These are phyloP conservation scores for Notarius lentiginosus DNA, from an alignment of 2,113 vertebrate species.

Conservation along the genomic window DNA sequence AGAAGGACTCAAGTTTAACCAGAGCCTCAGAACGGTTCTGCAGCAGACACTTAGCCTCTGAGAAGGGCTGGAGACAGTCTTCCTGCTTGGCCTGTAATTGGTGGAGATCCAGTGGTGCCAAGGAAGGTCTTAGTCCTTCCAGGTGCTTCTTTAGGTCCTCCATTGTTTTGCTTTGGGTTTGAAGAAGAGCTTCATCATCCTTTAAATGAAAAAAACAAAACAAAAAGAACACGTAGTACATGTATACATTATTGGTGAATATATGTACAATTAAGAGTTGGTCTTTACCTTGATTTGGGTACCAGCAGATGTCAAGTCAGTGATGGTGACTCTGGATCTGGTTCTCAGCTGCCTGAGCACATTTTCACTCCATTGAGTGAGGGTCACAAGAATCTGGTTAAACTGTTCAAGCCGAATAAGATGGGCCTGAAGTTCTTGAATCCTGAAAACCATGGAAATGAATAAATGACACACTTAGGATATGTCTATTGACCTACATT, in stretches of 20 bases:
- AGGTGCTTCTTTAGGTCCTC: constrained; percentile 74
- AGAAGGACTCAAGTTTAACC: constrained; percentile 73
- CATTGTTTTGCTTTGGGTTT: constrained; percentile 68
- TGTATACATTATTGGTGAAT: not conserved
- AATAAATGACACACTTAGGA: not conserved
- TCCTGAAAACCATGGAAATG: constrained; percentile 63
- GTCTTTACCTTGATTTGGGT: constrained; percentile 80
- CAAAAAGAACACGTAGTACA: constrained; percentile 14
- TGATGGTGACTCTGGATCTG: constrained; percentile 79
- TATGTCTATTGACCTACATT: not conserved
- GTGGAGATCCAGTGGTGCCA: constrained; percentile 75
- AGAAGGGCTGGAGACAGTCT: constrained; percentile 83
- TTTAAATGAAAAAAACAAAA: constrained; percentile 58
- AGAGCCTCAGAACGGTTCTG: constrained; percentile 76
- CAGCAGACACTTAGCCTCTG: constrained; percentile 79
- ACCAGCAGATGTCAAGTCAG: constrained; percentile 74
- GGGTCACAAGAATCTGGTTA: constrained; percentile 78
- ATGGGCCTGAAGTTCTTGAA: constrained; percentile 75
- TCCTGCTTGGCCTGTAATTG: constrained; percentile 77
- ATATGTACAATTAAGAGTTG: not conserved
- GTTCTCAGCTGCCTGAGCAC: constrained; percentile 81
- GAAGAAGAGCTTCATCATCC: constrained; percentile 76
- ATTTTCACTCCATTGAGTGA: constrained; percentile 85
- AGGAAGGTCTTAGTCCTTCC: constrained; percentile 70
- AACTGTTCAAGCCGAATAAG: constrained; percentile 78